These are phyloP conservation scores for Bombylius discolor DNA, from an alignment of 2,888 invertebrate genomes.

Conservation along the genomic window DNA sequence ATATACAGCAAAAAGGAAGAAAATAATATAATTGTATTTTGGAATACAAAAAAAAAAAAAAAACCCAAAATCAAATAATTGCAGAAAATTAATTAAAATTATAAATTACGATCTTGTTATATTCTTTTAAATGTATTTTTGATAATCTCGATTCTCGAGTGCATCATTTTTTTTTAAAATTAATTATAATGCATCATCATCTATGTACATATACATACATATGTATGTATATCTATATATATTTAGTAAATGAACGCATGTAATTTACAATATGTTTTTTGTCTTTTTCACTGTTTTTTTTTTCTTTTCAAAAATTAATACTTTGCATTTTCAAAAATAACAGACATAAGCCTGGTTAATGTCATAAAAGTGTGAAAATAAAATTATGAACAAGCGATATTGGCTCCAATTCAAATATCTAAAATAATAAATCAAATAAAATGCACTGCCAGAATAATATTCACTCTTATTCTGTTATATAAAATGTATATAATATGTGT, in stretches of 20 bases:
- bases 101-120: too few relatives aligned
- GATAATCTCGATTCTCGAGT: conserved; percentile 3
- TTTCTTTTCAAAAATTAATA: too few relatives aligned
- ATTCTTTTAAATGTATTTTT: not conserved
- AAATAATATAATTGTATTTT: too few relatives aligned
- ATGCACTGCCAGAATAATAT: conserved; percentile 6
- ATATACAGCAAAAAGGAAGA: too few relatives aligned
- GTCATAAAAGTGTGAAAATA: conserved; percentile 18
- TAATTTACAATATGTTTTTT: too few relatives aligned
- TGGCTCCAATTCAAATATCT: conserved; percentile 18
- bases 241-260: too few relatives aligned
- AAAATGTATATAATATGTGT: too few relatives aligned
- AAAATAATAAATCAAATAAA: conserved; percentile 15
- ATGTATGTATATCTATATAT: not conserved
- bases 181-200: too few relatives aligned
- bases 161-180: not conserved
- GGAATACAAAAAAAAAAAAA: too few relatives aligned
- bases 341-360: conserved; percentile 15
- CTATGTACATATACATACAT: too few relatives aligned
- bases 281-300: too few relatives aligned
- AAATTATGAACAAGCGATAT: conserved; percentile 18
- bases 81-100: not conserved
- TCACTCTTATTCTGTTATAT: not conserved
- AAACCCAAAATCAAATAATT: not conserved
- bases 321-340: not conserved